phyloP scores from a whole-genome alignment of 2,797 vertebrate genomes.

The Jordanella pulchra region DNA sequence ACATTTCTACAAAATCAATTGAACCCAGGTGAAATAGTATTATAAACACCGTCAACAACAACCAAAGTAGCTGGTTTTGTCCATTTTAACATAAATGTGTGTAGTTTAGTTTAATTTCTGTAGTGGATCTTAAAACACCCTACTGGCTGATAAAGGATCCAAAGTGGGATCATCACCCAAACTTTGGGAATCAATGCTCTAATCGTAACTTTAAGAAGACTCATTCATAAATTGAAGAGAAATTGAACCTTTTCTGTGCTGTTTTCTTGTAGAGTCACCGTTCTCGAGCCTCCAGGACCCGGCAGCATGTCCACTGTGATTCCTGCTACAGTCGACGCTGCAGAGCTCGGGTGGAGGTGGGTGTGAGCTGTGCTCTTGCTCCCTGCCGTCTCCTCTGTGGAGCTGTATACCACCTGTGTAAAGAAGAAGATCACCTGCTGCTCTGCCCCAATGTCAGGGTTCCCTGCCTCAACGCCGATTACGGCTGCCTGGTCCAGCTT shows the following conservation, averaged over 20 bases:
- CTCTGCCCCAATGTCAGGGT: slow-evolving; percentile 91
- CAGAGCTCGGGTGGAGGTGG: slow-evolving; percentile 65
- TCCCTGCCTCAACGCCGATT: slow-evolving; percentile 88
- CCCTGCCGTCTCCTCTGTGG: slow-evolving; percentile 83
- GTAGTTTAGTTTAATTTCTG: too few species aligned
- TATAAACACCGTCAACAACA: too few species aligned
- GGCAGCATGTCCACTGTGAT: slow-evolving; percentile 89
- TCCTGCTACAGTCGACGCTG: slow-evolving; percentile 88
- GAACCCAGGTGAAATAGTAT: too few species aligned
- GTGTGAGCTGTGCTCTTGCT: slow-evolving; percentile 86
- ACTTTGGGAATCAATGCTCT: too few species aligned
- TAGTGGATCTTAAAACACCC: too few species aligned
- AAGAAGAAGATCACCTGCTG: slow-evolving; percentile 89
- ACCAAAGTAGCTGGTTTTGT: too few species aligned
- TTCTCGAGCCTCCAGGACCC: slow-evolving; percentile 40
- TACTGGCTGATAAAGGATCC: too few species aligned
- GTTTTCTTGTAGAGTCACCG: slow-evolving; percentile 49
- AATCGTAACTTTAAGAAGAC: neutral
- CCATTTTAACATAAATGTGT: too few species aligned
- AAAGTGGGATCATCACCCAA: too few species aligned
- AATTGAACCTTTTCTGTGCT: neutral
- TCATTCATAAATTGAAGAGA: neutral
- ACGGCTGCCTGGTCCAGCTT: slow-evolving; percentile 89
- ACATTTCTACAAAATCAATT: too few species aligned
- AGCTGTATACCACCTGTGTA: slow-evolving; percentile 93